Percentiles rank a stretch among this genome's conserved stretches.
These are phyloP conservation scores for Zenarchopterus dispar DNA, from an alignment of 2,797 vertebrate genomes.

Conservation along the genomic window DNA sequence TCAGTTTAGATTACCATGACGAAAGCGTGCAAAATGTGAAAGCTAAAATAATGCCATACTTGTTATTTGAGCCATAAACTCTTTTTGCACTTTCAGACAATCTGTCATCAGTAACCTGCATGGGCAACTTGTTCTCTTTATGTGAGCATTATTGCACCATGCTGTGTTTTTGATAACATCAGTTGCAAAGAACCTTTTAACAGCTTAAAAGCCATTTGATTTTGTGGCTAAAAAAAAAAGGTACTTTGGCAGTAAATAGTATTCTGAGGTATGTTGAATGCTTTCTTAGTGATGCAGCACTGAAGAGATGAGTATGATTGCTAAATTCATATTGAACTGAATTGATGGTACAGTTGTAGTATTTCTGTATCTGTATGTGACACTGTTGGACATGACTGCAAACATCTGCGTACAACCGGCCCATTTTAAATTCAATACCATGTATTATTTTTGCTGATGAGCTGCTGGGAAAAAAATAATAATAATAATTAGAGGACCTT, in stretches of 20 bases:
- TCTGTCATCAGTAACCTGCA: neutral
- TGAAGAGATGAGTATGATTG: constrained; percentile 14
- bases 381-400: no score
- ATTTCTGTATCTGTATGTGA: no score
- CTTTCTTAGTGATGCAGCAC: constrained; percentile 9
- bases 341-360: neutral
- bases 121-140: neutral
- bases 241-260: constrained; percentile 36
- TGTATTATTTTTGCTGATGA: no score
- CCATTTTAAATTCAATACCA: no score
- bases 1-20: neutral
- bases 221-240: constrained; percentile 30
- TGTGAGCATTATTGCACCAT: neutral
- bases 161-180: constrained; percentile 20
- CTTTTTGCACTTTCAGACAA: neutral
- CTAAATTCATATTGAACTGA: constrained; percentile 22
- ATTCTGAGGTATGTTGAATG: constrained; percentile 36
- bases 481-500: no score
- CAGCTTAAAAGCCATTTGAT: constrained; percentile 49
- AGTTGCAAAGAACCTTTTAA: neutral
- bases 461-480: no score
- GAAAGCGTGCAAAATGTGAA: neutral
- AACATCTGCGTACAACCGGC: no score
- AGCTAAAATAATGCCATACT: constrained; percentile 8
- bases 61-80: neutral